Evolutionary conservation across 1,140 invertebrate genomes (phyloP), one percentile per base, ranked within the genome.

Genomic region (Atopsyche davidsoni): DNA sequence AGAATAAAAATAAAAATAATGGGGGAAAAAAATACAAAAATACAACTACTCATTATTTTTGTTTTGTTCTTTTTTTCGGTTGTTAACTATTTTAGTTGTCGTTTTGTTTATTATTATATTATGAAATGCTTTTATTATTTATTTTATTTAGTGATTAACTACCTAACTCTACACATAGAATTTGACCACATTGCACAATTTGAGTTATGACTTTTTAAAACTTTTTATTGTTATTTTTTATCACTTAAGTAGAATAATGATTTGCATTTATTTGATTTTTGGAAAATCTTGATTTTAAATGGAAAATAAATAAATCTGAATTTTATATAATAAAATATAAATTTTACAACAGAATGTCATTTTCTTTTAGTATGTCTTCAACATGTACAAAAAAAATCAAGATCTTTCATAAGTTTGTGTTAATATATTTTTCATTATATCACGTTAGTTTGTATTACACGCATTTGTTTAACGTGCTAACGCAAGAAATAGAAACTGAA

Each of bases 1-100:
- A n/a, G n/a, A n/a, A 28, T n/a, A n/a, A 16, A 25, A 47, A 39
- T 39, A 47, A n/a, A 14, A 36, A 47, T 47, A 36, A 46, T 24
- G 35, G 16, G 32, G 22, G 38, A 38, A 10, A 19, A 28, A 3
- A 24, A 24, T 18, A 44, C 22, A 42, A 42, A 42, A 14, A n/a
- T 22, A 42, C 16, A 14, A 38, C n/a, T 3, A 41, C 13, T 41
- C 25, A 43, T 28, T 31, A 16, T 36, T 36, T 36, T 9, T 36
- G 9, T 6, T 36, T 36, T 36, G 13, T 46, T 19, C 25, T 19
- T 46, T 46, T 46, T 36, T 36, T 16, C 6, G 14, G 14, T 36
- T 9, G 6, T 36, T 36, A 36, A 9, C 14, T 36, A 16, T 34
- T 34, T 34, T 34, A 4, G 32, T 4, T 34, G 11, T 34, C 16